Evolutionary conservation across 1,140 invertebrate genomes (phyloP).

Genomic region (Idris sp.): DNA sequence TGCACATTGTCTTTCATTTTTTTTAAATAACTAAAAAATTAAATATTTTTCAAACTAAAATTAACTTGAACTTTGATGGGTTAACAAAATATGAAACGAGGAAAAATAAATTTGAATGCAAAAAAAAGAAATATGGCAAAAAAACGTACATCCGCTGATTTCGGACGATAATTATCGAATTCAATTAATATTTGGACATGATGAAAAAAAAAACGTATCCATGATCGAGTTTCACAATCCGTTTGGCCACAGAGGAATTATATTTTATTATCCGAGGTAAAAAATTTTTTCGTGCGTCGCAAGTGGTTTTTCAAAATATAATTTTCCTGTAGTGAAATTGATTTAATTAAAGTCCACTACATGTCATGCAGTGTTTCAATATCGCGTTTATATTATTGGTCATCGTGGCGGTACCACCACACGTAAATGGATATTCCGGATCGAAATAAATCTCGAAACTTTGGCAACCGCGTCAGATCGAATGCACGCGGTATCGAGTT

Average conservation of each 20-base stretch:
- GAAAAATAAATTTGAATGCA: too few species aligned
- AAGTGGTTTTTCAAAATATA: constrained; percentile 44
- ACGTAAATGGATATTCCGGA: constrained; percentile 57
- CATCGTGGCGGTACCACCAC: constrained; percentile 1
- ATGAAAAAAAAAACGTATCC: constrained; percentile 8
- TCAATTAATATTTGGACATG: constrained; percentile 15
- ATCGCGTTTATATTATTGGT: constrained; percentile 45
- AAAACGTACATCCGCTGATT: constrained; percentile 10
- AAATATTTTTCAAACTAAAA: too few species aligned
- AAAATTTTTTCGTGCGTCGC: constrained; percentile 31
- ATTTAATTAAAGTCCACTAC: constrained; percentile 54
- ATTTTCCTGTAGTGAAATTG: constrained; percentile 46
- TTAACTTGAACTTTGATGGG: too few species aligned
- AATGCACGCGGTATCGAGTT: constrained; percentile 55
- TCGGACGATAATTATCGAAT: constrained; percentile 27
- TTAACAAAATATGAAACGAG: too few species aligned
- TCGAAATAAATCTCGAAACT: constrained; percentile 61
- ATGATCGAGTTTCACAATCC: constrained; percentile 7
- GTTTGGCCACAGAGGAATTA: too few species aligned
- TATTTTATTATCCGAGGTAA: constrained; percentile 43
- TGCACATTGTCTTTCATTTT: too few species aligned
- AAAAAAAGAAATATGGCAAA: neutral
- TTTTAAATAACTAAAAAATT: too few species aligned
- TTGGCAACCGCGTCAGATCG: constrained; percentile 54
- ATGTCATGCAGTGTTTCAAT: constrained; percentile 43